phyloP scores from a whole-genome alignment of 2,797 vertebrate genomes.

The Eospalax fontanierii region DNA sequence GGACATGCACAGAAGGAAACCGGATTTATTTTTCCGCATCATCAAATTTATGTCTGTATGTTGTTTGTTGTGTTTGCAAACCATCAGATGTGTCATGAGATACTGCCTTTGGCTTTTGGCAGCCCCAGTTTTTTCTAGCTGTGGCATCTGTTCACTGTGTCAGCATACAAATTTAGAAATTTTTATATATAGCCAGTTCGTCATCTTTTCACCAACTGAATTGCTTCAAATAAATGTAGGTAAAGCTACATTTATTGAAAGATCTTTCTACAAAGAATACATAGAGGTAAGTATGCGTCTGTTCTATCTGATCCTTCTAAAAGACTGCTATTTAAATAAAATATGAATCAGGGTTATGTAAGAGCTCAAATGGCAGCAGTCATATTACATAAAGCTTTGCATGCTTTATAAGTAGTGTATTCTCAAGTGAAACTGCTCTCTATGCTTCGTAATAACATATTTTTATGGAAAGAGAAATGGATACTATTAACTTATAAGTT shows the following conservation, averaged over 20 bases:
- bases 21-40: constrained; percentile 39
- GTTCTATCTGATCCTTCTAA: constrained; percentile 18
- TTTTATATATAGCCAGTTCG: constrained; percentile 89
- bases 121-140: constrained; percentile 54
- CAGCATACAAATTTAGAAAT: constrained; percentile 90
- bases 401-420: constrained; percentile 51
- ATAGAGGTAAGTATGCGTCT: constrained; percentile 85
- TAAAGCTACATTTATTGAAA: constrained; percentile 79
- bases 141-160: constrained; percentile 86
- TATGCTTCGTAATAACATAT: background rate
- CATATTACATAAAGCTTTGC: constrained; percentile 31
- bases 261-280: constrained; percentile 76
- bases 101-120: constrained; percentile 68
- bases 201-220: constrained; percentile 81
- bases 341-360: constrained; percentile 47
- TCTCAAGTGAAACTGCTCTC: constrained; percentile 56
- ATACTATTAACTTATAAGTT: constrained; percentile 70
- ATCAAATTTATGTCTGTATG: background rate
- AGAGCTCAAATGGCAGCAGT: constrained; percentile 25
- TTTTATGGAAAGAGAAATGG: constrained; percentile 60
- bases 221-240: constrained; percentile 82
- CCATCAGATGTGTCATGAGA: constrained; percentile 66
- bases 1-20: background rate
- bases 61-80: constrained; percentile 74
- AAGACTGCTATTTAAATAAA: constrained; percentile 67